phyloP scores from a whole-genome alignment of 2,888 invertebrate species.

The Zygothrica quintamaculata region DNA sequence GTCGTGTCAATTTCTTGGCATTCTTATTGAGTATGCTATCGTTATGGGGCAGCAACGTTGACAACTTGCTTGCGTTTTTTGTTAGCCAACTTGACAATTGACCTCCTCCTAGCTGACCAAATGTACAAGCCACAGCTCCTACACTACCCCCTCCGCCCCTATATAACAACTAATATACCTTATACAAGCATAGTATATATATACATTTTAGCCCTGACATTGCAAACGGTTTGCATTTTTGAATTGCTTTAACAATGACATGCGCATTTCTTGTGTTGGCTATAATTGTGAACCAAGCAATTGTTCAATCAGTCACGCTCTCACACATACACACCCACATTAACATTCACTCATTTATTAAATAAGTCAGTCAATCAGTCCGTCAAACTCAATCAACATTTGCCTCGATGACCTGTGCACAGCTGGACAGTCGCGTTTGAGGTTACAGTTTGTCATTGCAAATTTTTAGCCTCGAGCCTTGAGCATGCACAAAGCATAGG shows the following conservation, averaged over 20 bases:
- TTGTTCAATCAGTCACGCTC: conserved; percentile 37
- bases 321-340: too few species aligned
- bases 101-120: conserved; percentile 19
- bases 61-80: conserved; percentile 26
- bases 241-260: conserved; percentile 29
- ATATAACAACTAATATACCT: too few species aligned
- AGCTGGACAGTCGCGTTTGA: conserved; percentile 38
- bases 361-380: conserved; percentile 11
- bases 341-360: conserved; percentile 3
- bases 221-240: conserved; percentile 49
- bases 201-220: conserved; percentile 39
- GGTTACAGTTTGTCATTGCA: conserved; percentile 32
- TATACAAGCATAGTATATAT: too few species aligned
- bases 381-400: conserved; percentile 7
- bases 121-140: background rate
- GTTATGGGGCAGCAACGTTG: conserved; percentile 22
- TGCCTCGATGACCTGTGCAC: conserved; percentile 13
- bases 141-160: background rate
- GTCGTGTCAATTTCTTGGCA: conserved; percentile 18
- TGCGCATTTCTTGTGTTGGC: conserved; percentile 44
- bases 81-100: conserved; percentile 34
- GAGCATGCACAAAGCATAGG: conserved; percentile 30
- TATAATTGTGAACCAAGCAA: conserved; percentile 44
- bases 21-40: conserved; percentile 19
- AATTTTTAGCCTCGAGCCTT: conserved; percentile 21